A percentile compares a stretch with the other conserved stretches of the same genome.
Conservation (phyloP, 2,113 vertebrate species). For the Laterallus jamaicensis region DNA sequence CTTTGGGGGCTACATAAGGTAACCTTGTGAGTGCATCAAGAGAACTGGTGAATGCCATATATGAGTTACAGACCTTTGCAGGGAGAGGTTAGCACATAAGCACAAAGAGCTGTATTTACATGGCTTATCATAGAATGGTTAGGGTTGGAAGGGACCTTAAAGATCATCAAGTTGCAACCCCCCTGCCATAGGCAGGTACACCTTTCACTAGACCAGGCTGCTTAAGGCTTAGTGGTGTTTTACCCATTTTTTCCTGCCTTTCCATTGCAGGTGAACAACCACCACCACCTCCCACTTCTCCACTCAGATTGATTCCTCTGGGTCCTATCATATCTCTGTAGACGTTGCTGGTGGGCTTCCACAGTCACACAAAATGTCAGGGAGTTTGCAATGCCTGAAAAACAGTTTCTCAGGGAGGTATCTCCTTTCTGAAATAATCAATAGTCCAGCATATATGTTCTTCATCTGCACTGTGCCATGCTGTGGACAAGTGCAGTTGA, state of each 20-base stretch:
- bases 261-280: not conserved
- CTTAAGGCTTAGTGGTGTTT: not conserved
- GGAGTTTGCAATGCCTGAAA: not conserved
- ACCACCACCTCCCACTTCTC: not conserved
- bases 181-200: no score
- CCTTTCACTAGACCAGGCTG: no score
- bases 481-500: not conserved
- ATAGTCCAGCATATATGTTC: not conserved
- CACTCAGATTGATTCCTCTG: not conserved
- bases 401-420: not conserved
- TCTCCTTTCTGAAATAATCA: not conserved
- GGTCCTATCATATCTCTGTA: not conserved
- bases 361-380: not conserved
- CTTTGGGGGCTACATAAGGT: no score
- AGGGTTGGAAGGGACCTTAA: no score
- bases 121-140: not conserved
- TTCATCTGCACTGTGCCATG: not conserved
- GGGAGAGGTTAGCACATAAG: not conserved
- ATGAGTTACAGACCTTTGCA: not conserved
- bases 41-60: not conserved
- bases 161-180: no score
- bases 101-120: not conserved
- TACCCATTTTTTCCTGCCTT: not conserved
- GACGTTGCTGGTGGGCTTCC: not conserved
- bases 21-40: not conserved